Base-by-base conservation (phyloP, 2,113 vertebrate genomes). In the Gobio gobio region DNA sequence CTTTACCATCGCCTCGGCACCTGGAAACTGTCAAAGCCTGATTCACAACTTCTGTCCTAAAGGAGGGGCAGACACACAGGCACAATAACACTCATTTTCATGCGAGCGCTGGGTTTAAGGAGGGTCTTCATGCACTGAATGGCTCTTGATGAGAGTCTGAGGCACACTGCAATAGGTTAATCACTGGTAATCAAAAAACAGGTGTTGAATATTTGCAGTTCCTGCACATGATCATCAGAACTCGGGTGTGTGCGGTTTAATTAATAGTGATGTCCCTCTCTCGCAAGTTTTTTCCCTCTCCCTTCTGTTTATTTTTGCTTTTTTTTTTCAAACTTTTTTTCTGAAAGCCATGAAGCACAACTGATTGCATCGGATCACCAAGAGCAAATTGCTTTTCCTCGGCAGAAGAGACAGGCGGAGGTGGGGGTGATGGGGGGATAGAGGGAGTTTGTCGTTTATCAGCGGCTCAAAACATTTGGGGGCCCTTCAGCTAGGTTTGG, bases 371-470 rank as follows among this genome's bases (percentile, higher is more conserved):
- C 90, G 88, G 90, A 92, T 93, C 93, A 88, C 87, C 82, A n/a
- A 90, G 90, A 94, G 90, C 90, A 94, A 93, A 93, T 91, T 92
- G 90, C 92, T 93, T 93, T 93, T 93, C 87, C 89, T 90, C 90
- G 51, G 86, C 84, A 87, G 88, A 88, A 87, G 87, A 64, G 59
- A 81, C 87, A 88, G 87, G 81, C 77, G 43, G 20, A 24, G 29
- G 75, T 74, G 80, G 24, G 40, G 51, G 77, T 64, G 76, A 84
- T 59, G 12, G 66, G 89, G 59, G 83, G 74, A 51, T 40, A 40
- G 49, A 84, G 75, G 82, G 72, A 84, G 82, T 85, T 58, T 68
- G 66, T 79, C 73, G 63, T 91, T 75, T 87, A 82, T 90, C 90
- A 90, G 89, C 80, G 76, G 76, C 85, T 82, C 82, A 87, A 88